Conservation (phyloP, 2,797 vertebrate genomes). For the Urocyon cinereoargenteus region DNA sequence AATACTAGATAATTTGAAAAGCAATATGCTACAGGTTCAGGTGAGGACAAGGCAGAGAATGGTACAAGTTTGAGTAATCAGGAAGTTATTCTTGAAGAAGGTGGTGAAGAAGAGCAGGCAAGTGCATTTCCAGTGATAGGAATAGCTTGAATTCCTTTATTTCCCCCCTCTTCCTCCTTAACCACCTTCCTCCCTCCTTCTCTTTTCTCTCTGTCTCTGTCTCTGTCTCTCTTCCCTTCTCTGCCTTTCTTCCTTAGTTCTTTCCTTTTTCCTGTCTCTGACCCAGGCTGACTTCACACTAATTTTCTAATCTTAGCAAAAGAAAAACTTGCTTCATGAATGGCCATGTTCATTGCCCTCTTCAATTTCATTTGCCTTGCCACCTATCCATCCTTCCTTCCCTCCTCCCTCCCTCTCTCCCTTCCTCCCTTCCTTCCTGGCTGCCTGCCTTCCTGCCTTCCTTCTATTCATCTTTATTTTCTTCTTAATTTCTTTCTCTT, state of each 20-base stretch:
- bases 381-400: background rate
- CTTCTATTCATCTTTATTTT: background rate
- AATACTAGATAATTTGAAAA: background rate
- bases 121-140: background rate
- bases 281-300: background rate
- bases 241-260: background rate
- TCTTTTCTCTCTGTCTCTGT: background rate
- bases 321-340: background rate
- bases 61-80: background rate
- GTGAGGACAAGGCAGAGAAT: background rate
- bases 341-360: background rate
- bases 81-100: background rate
- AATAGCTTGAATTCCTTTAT: background rate
- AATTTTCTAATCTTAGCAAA: background rate
- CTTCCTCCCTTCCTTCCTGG: background rate
- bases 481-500: too few species aligned
- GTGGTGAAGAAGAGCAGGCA: background rate
- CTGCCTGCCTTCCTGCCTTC: background rate
- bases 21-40: background rate
- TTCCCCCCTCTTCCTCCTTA: background rate
- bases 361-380: background rate
- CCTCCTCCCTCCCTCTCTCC: too few species aligned
- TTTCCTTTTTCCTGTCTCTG: background rate
- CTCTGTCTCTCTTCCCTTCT: background rate
- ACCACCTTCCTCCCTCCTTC: background rate